Conservation (phyloP, 2,888 invertebrate species). For the Galeruca laticollis region DNA sequence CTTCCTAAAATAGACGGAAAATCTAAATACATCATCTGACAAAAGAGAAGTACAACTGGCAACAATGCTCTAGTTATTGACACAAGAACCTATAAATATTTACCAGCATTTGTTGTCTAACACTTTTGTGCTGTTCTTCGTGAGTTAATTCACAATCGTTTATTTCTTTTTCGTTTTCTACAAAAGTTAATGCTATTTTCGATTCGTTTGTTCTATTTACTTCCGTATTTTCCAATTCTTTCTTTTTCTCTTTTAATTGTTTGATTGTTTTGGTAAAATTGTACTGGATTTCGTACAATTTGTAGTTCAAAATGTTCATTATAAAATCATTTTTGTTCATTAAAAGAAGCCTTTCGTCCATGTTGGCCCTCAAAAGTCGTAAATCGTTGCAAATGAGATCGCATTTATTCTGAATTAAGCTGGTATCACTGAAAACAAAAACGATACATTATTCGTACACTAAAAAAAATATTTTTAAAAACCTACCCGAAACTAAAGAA, state of each 20-base stretch:
- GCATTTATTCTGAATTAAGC: slow-evolving; percentile 50
- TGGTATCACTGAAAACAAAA: slow-evolving; percentile 31
- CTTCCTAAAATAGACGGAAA: slow-evolving; percentile 44
- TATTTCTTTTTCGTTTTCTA: slow-evolving; percentile 56
- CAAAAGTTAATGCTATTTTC: slow-evolving; percentile 47
- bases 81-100: no score
- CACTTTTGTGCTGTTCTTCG: slow-evolving; percentile 51
- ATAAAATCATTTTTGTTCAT: slow-evolving; percentile 57
- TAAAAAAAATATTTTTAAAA: not conserved
- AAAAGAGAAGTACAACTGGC: no score
- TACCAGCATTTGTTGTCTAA: slow-evolving; percentile 52
- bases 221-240: slow-evolving; percentile 43
- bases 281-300: slow-evolving; percentile 57
- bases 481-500: no score
- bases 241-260: slow-evolving; percentile 50
- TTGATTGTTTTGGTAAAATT: slow-evolving; percentile 54
- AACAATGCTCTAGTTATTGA: no score
- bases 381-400: slow-evolving; percentile 47
- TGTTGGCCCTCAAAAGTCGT: slow-evolving; percentile 41
- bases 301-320: slow-evolving; percentile 56
- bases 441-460: not conserved
- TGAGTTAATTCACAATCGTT: slow-evolving; percentile 52
- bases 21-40: not conserved
- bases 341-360: slow-evolving; percentile 47
- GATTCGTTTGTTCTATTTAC: slow-evolving; percentile 42